Percentiles rank a stretch among this genome's conserved stretches.
phyloP scores from a whole-genome alignment of 2,113 vertebrate genomes.

The Nothobranchius furzeri region DNA sequence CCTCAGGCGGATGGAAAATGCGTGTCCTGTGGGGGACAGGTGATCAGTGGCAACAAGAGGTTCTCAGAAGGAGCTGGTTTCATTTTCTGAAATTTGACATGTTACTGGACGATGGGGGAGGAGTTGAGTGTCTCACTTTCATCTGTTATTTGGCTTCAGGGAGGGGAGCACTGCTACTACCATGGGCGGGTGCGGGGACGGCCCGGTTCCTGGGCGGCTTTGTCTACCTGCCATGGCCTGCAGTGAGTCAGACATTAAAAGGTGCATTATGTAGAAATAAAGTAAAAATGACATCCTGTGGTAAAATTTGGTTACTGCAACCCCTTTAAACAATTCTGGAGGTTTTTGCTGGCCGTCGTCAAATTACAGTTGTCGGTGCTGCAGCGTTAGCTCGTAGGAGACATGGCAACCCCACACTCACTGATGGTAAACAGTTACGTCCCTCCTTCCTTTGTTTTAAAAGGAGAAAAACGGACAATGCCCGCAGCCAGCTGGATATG shows the following conservation, averaged over 20 bases:
- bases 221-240: constrained; percentile 85
- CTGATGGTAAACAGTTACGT: too few species aligned
- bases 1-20: constrained; percentile 26
- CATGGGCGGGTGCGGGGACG: constrained; percentile 86
- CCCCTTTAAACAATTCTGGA: too few species aligned
- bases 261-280: too few species aligned
- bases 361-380: too few species aligned
- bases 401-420: too few species aligned
- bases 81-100: constrained; percentile 37
- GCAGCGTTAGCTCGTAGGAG: too few species aligned
- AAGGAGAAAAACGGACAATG: too few species aligned
- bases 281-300: too few species aligned
- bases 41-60: constrained; percentile 4
- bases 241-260: constrained; percentile 55
- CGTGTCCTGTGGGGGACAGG: constrained; percentile 2
- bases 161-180: constrained; percentile 96
- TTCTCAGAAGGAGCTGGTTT: constrained; percentile 12
- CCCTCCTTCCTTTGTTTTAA: too few species aligned
- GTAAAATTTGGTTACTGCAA: too few species aligned
- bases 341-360: too few species aligned
- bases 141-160: constrained; percentile 75
- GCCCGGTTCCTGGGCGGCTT: constrained; percentile 83
- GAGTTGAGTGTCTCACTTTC: constrained; percentile 11
- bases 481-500: too few species aligned
- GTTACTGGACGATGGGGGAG: constrained; percentile 21